These are phyloP conservation scores for Melinaea menophilus DNA, from an alignment of 2,888 invertebrate species.

Conservation along the genomic window DNA sequence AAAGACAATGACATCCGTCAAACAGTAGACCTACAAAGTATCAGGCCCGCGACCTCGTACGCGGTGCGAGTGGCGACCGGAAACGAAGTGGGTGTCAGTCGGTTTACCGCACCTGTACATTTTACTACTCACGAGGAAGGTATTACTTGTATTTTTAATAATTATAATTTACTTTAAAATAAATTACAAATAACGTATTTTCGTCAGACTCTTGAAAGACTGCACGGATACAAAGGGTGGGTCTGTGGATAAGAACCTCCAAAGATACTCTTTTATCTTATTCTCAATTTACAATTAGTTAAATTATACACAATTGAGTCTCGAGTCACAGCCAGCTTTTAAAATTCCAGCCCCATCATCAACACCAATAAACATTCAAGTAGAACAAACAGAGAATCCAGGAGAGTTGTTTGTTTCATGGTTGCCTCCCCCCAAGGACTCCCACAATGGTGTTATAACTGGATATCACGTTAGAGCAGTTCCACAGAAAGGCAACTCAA, in stretches of 20 bases:
- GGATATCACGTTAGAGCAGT: conserved; percentile 68
- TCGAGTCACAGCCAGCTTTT: neutral
- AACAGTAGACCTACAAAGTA: conserved; percentile 55
- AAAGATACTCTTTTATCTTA: too few relatives aligned
- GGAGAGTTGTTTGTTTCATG: conserved; percentile 65
- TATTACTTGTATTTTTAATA: conserved; percentile 28
- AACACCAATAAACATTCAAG: conserved; percentile 60
- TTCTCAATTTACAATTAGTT: too few relatives aligned
- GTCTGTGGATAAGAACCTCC: too few relatives aligned
- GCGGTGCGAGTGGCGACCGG: conserved; percentile 64
- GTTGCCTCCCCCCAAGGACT: conserved; percentile 63
- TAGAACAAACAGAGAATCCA: conserved; percentile 62
- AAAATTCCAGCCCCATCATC: conserved; percentile 61
- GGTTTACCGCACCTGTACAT: conserved; percentile 61
- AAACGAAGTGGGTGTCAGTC: conserved; percentile 68
- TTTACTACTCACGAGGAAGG: conserved; percentile 74
- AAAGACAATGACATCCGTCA: conserved; percentile 64
- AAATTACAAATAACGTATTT: too few relatives aligned
- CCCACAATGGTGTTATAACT: conserved; percentile 61
- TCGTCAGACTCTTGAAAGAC: too few relatives aligned
- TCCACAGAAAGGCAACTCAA: conserved; percentile 56
- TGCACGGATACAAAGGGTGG: too few relatives aligned
- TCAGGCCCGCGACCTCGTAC: conserved; percentile 65
- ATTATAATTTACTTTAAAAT: too few relatives aligned
- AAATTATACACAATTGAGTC: too few relatives aligned